Base-by-base conservation (phyloP, 2,113 vertebrate genomes). In the Lagopus leucura region DNA sequence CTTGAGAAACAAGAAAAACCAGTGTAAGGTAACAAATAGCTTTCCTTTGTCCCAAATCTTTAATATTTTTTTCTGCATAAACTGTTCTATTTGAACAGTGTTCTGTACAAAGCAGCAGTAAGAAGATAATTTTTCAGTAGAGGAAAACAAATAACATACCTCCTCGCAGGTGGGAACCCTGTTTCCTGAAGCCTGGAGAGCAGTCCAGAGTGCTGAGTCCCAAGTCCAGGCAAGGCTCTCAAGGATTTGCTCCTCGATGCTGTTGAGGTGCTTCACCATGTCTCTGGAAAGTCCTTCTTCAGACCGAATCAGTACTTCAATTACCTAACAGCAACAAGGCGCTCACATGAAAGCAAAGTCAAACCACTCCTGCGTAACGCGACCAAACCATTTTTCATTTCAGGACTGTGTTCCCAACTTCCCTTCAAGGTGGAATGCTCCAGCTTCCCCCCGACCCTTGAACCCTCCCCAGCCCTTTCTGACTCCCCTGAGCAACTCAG, bases 211-310 rank as follows among this genome's bases (percentile, higher is more conserved):
- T 1, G 98, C 98, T 0, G 99, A 99, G 95, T 98, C 98, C 3
- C 64, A 75, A 8, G 94, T 98, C 99, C 99, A 99, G 20, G 99
- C 99, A 8, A 98, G 97, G 84, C 98, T 98, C 97, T 99, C 99
- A 40, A 99, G 97, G 61, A 99, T 99, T 89, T 99, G 99, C 90
- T 99, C 99, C 97, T 99, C 99, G 1, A 99, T 98, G 90, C 97
- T 98, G 94, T 99, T 99, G 75, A 99, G 97, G 40, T 99, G 99
- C 94, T 99, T 99, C 75, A 99, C 99, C 98, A 99, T 99, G 96
- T 99, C 99, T 72, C 99, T 98, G 78, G 99, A 99, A 47, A 99
- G 98, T 10, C 99, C 98, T 12, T 99, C 99, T 95, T 99, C 99
- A 8, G 99, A 98, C 5, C 99, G 99, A 94, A 99, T 99, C 21